Conservation (phyloP, 2,797 vertebrate species). For the Gymnoscopelus microlampas region DNA sequence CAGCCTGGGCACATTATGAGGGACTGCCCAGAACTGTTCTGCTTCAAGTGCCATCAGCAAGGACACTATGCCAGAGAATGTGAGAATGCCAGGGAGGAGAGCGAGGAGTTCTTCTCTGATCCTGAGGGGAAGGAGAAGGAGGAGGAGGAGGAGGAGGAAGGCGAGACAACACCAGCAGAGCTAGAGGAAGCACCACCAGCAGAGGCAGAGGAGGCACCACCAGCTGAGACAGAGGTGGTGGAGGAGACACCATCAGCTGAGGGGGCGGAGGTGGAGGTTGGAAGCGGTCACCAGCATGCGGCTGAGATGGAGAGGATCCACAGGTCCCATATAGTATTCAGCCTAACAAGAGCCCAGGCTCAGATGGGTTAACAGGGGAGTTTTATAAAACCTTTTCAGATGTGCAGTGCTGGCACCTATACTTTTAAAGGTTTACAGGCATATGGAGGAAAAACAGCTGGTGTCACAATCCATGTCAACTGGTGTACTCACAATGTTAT, state of each 20-base stretch:
- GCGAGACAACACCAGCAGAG: no score
- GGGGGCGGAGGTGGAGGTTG: background rate
- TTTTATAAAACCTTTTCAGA: background rate
- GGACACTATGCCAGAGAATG: background rate
- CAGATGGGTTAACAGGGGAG: background rate
- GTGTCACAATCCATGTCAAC: background rate
- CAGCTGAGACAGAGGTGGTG: background rate
- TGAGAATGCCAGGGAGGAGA: background rate
- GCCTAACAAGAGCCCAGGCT: background rate
- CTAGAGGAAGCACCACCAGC: no score
- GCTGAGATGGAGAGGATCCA: no score
- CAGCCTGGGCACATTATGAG: conserved; percentile 4
- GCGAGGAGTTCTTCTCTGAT: background rate
- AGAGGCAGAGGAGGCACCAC: background rate
- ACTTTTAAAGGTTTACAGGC: background rate
- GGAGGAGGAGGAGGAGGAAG: background rate
- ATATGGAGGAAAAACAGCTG: background rate
- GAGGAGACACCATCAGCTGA: background rate
- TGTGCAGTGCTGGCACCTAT: background rate
- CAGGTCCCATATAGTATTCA: background rate
- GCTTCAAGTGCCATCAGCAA: background rate
- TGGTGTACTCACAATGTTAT: background rate
- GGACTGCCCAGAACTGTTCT: conserved; percentile 7
- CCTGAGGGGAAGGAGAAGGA: background rate
- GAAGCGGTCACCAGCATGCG: no score